Evolutionary conservation across 1,140 invertebrate genomes (phyloP).

Genomic region (Aphelenchoides avenae): DNA sequence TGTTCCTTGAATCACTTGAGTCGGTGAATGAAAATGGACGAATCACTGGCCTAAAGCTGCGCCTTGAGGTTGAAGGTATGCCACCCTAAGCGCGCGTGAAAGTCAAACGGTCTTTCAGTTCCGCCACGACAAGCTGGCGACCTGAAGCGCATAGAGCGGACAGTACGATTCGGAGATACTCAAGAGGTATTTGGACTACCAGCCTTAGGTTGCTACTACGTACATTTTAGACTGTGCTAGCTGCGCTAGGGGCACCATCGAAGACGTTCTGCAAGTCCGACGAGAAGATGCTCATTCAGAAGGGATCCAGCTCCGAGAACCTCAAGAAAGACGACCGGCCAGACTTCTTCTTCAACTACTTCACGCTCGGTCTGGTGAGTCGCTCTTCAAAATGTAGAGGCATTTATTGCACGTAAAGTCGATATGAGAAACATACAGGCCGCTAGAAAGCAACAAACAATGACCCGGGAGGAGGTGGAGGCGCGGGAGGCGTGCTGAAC

Average conservation of each 20-base stretch:
- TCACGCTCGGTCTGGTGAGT: conserved; percentile 55
- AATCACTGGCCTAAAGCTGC: conserved; percentile 44
- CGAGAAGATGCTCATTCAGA: conserved; percentile 58
- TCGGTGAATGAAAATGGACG: conserved; percentile 36
- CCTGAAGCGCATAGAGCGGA: conserved; percentile 19
- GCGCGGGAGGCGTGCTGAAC: conserved; percentile 5
- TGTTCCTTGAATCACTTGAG: conserved; percentile 18
- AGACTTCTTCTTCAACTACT: conserved; percentile 59
- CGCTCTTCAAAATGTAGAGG: conserved; percentile 19
- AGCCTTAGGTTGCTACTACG: too few species aligned
- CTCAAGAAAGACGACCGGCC: conserved; percentile 35
- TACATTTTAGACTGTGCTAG: conserved; percentile 33
- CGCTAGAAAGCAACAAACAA: conserved; percentile 23
- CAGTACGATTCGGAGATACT: conserved; percentile 32
- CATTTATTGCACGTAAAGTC: conserved; percentile 4
- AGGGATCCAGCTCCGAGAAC: conserved; percentile 19
- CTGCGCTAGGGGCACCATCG: conserved; percentile 47
- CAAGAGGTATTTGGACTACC: conserved; percentile 30
- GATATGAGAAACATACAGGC: conserved; percentile 5
- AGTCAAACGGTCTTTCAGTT: not conserved
- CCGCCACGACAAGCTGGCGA: conserved; percentile 1
- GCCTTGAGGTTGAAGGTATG: conserved; percentile 47
- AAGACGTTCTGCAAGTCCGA: conserved; percentile 57
- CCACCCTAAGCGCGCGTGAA: not conserved
- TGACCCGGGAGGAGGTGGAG: conserved; percentile 21